A percentile compares a stretch with the other conserved stretches of the same genome.
phyloP scores from a whole-genome alignment of 2,797 vertebrate species.

The Lithobates sylvaticus region DNA sequence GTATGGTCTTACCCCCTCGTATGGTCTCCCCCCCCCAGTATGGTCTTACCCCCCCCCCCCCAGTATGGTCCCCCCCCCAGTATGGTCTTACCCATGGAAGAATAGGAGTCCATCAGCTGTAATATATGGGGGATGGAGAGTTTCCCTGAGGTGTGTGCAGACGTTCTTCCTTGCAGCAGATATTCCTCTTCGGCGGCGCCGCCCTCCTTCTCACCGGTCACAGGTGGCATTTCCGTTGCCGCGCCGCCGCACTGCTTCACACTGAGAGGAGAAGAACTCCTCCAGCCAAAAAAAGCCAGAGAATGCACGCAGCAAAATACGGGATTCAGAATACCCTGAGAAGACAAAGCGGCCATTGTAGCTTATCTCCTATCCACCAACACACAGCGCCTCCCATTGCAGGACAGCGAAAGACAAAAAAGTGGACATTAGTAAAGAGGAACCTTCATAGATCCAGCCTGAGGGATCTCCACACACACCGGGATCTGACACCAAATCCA shows the following conservation, averaged over 20 bases:
- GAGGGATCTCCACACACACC: too few species aligned
- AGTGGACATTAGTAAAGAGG: too few species aligned
- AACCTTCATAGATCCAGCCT: too few species aligned
- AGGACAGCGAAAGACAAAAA: too few species aligned
- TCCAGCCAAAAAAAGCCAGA: slow-evolving; percentile 53
- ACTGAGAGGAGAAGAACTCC: slow-evolving; percentile 17
- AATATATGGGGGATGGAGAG: slow-evolving; percentile 19
- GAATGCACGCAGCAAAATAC: slow-evolving; percentile 52
- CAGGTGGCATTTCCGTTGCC: background rate
- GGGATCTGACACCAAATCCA: too few species aligned
- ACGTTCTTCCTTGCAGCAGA: background rate
- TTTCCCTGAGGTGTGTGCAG: background rate
- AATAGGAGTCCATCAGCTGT: slow-evolving; percentile 30
- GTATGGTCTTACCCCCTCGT: too few species aligned
- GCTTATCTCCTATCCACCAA: slow-evolving; percentile 24
- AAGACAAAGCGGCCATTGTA: slow-evolving; percentile 38
- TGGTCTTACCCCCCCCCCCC: too few species aligned
- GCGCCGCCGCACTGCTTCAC: background rate
- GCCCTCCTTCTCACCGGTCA: background rate
- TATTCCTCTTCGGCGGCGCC: background rate
- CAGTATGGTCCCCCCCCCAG: too few species aligned
- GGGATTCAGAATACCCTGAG: slow-evolving; percentile 53
- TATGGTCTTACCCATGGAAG: background rate
- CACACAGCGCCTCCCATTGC: background rate
- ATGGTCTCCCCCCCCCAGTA: too few species aligned